Conservation (phyloP, 2,888 invertebrate species). For the Philereme vetulata region DNA sequence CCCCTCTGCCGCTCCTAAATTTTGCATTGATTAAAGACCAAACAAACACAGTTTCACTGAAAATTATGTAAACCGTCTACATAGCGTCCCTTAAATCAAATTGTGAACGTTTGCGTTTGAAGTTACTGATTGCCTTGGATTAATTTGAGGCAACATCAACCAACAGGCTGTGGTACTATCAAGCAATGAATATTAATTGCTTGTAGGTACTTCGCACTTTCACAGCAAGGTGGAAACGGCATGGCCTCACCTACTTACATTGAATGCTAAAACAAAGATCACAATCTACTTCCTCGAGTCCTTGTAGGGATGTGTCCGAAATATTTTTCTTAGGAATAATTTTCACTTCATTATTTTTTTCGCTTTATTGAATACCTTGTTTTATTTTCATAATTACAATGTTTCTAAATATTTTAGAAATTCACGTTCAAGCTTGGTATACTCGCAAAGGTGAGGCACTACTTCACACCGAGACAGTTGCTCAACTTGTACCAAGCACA, state of each 20-base stretch:
- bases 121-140: conserved; percentile 29
- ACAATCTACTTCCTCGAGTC: conserved; percentile 42
- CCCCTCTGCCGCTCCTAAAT: too few relatives aligned
- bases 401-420: too few relatives aligned
- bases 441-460: too few relatives aligned
- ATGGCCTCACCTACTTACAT: conserved; percentile 47
- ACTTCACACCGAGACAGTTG: too few relatives aligned
- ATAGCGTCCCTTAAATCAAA: too few relatives aligned
- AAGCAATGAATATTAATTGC: conserved; percentile 54
- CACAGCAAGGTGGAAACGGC: conserved; percentile 40
- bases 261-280: conserved; percentile 60
- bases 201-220: conserved; percentile 47
- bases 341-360: too few relatives aligned
- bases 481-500: too few relatives aligned
- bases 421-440: too few relatives aligned
- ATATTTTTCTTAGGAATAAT: neutral
- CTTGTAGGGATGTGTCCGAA: conserved; percentile 13
- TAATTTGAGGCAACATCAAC: conserved; percentile 43
- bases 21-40: too few relatives aligned
- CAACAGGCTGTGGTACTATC: conserved; percentile 41
- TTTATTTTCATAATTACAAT: too few relatives aligned
- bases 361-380: neutral
- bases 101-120: neutral
- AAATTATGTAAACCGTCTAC: too few relatives aligned
- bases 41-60: too few relatives aligned